A percentile compares a stretch with the other conserved stretches of the same genome.
Evolutionary conservation across 2,797 vertebrate species (phyloP).

Genomic region (Ataeniobius toweri): DNA sequence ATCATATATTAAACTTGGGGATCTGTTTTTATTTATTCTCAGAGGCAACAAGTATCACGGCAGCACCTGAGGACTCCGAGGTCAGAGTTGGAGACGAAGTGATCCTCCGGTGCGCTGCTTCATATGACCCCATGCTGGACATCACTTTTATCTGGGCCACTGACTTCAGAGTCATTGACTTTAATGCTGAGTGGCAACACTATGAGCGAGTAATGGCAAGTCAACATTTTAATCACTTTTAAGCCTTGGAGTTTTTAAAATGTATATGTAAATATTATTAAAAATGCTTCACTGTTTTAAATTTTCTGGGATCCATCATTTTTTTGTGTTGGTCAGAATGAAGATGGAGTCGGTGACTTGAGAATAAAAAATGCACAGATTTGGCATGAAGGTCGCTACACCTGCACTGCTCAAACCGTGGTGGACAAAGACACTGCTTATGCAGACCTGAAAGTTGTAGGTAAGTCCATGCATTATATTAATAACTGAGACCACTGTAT

Average conservation of each 20-base stretch:
- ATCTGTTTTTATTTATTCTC: neutral
- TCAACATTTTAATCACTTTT: neutral
- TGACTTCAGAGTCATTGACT: conserved; percentile 91
- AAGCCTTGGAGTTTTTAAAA: neutral
- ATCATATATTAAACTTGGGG: neutral
- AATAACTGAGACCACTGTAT: neutral
- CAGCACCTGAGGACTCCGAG: conserved; percentile 87
- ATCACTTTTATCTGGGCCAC: conserved; percentile 94
- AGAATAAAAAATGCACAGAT: conserved; percentile 89
- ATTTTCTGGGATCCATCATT: neutral
- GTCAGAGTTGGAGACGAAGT: conserved; percentile 89
- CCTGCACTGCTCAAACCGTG: conserved; percentile 92
- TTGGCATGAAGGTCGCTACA: conserved; percentile 91
- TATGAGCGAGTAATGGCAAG: conserved; percentile 90
- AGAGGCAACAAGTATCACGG: conserved; percentile 92
- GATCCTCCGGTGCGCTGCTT: conserved; percentile 89
- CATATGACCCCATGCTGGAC: conserved; percentile 90
- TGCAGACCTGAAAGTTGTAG: conserved; percentile 91
- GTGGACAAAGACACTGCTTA: conserved; percentile 91
- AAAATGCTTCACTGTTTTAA: neutral
- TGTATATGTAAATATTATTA: neutral
- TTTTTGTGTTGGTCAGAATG: conserved; percentile 51
- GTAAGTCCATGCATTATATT: conserved; percentile 73
- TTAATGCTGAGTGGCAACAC: conserved; percentile 86
- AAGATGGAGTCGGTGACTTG: conserved; percentile 87